Conservation (phyloP, 2,797 vertebrate species). For the Enteromius afrohamiltoni region DNA sequence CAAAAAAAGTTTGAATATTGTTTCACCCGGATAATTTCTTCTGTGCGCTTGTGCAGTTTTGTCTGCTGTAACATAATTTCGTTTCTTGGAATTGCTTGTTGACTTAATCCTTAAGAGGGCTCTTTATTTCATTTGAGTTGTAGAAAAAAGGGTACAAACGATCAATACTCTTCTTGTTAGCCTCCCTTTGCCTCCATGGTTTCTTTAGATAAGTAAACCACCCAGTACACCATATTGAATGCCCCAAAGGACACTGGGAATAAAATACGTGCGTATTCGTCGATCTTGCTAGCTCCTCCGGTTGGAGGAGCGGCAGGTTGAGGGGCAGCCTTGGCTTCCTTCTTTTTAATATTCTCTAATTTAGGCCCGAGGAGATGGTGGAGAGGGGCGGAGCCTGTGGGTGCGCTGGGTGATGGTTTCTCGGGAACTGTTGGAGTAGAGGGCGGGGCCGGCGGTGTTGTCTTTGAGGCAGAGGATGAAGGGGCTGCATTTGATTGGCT, state of each 20-base stretch:
- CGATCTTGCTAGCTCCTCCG: conserved; percentile 96
- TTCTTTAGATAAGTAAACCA: conserved; percentile 98
- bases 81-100: conserved; percentile 37
- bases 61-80: conserved; percentile 29
- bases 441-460: conserved; percentile 78
- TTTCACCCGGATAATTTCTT: conserved; percentile 29
- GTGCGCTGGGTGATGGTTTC: conserved; percentile 72
- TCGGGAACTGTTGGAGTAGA: conserved; percentile 83
- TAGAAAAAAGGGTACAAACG: conserved; percentile 73
- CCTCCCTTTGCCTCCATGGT: conserved; percentile 88
- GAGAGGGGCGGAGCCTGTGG: conserved; percentile 76
- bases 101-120: conserved; percentile 42
- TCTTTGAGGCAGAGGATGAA: conserved; percentile 81
- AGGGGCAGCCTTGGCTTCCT: conserved; percentile 79
- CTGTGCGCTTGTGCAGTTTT: conserved; percentile 13
- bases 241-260: conserved; percentile 97
- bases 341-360: conserved; percentile 88
- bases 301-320: conserved; percentile 77
- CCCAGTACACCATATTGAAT: conserved; percentile 99
- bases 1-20: conserved; percentile 16
- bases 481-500: conserved; percentile 80
- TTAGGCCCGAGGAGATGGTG: conserved; percentile 86
- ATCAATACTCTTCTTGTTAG: conserved; percentile 71
- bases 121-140: conserved; percentile 35
- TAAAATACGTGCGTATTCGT: conserved; percentile 98